Evolutionary conservation across 2,113 vertebrate species (phyloP).

Genomic region (Atrichornis clamosus): DNA sequence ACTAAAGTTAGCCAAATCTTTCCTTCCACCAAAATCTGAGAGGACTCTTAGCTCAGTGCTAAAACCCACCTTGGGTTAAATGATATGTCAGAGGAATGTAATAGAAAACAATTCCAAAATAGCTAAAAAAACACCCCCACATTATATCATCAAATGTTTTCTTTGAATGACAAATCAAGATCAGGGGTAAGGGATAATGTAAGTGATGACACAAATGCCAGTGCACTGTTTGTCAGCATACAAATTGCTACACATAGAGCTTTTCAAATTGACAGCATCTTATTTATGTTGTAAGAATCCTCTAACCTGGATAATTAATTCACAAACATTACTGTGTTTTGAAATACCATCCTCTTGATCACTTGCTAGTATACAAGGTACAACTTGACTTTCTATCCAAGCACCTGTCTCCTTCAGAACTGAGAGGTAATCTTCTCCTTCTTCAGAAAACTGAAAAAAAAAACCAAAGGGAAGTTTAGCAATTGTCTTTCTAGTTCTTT

Average conservation of each 20-base stretch:
- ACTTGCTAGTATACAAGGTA: constrained; percentile 71
- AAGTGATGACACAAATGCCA: background rate
- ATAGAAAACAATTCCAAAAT: background rate
- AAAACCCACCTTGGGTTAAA: background rate
- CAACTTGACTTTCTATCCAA: constrained; percentile 81
- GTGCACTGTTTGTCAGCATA: background rate
- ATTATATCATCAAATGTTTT: background rate
- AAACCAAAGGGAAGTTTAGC: background rate
- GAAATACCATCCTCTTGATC: constrained; percentile 42
- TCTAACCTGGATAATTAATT: constrained; percentile 83
- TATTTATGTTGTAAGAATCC: background rate
- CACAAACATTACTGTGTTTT: constrained; percentile 63
- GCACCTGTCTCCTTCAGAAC: constrained; percentile 76
- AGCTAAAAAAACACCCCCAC: background rate
- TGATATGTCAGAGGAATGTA: background rate
- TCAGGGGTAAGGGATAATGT: background rate
- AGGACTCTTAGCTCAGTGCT: background rate
- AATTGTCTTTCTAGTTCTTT: background rate
- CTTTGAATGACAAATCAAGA: background rate
- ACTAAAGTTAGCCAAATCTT: background rate
- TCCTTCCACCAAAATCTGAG: background rate
- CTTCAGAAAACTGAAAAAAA: constrained; percentile 74
- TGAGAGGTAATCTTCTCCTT: constrained; percentile 77
- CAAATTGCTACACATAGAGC: background rate
- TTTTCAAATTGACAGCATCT: background rate